Base-by-base conservation (phyloP, 2,113 vertebrate species). In the Corvus moneduloides region DNA sequence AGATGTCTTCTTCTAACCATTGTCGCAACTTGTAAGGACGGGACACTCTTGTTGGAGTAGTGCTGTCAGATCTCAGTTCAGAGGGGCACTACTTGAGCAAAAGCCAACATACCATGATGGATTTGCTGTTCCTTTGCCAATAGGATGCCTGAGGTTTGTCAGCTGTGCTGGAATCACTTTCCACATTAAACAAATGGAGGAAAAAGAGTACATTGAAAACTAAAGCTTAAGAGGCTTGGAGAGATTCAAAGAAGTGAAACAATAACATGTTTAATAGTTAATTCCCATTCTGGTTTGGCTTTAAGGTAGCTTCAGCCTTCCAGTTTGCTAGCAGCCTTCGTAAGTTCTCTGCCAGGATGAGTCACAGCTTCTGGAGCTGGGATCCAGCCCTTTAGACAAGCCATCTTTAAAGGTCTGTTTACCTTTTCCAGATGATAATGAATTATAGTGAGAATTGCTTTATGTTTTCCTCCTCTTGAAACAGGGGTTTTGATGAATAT, bases 221-320 rank as follows among this genome's bases (percentile, higher is more conserved):
- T 44, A 81, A 88, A 91, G 48, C 30, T 81, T 80, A 84, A 88
- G 72, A 94, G 35, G 30, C 77, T 94, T 93, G 96, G 80, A 94
- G 77, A 91, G 80, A 93, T 48, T 89, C 86, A 75, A 84, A 92
- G 56, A 89, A 94, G 64, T 61, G 17, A 93, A 95, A 94, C 80
- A 96, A 89, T 92, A 94, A 89, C 72, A 78, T 26, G 26, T 81
- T 93, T 89, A 93, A 87, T 89, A 93, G 91, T 64, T 75, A 81
- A 97, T 95, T 96, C 76, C 27, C 69, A 49, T 84, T 93, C 89
- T 94, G 89, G 86, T 95, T 97, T 95, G 96, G 94, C 96, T 94
- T 92, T 78, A 97, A 96, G 95, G 93, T 95, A 93, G 69, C 69
- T 97, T 58, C 55, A 90, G 85, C 85, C 51, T 86, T 96, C 67